A percentile compares a stretch with the other conserved stretches of the same genome.
phyloP scores from a whole-genome alignment of 2,797 vertebrate species.

The Pogonophryne albipinna region DNA sequence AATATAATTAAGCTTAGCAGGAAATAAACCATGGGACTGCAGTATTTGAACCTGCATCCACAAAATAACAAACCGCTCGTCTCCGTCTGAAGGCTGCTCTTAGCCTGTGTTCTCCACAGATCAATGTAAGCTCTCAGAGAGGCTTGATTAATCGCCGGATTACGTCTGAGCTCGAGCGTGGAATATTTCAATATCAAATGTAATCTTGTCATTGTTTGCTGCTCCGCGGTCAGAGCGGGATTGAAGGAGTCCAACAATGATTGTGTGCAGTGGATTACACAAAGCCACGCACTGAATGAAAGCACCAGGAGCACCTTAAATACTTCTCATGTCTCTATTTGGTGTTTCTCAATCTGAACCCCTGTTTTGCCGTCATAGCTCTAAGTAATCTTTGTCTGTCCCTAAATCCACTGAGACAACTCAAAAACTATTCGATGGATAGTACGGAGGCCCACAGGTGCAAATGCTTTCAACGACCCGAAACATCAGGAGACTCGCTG shows the following conservation, averaged over 20 bases:
- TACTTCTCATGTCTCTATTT: too few relatives aligned
- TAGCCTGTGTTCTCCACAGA: slow-evolving; percentile 65
- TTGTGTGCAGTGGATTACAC: slow-evolving; percentile 67
- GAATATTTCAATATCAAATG: slow-evolving; percentile 74
- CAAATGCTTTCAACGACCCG: too few relatives aligned
- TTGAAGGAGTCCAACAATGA: slow-evolving; percentile 48
- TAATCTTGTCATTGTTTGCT: slow-evolving; percentile 82
- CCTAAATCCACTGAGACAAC: too few relatives aligned
- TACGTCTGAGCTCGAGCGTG: slow-evolving; percentile 70
- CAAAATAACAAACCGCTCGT: slow-evolving; percentile 78
- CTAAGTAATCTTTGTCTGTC: too few relatives aligned
- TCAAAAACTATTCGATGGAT: too few relatives aligned
- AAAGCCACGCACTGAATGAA: slow-evolving; percentile 41
- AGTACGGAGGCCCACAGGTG: too few relatives aligned
- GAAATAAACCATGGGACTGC: slow-evolving; percentile 66
- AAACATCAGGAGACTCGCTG: too few relatives aligned
- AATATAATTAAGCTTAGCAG: slow-evolving; percentile 88
- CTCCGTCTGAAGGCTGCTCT: slow-evolving; percentile 4
- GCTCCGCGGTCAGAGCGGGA: slow-evolving; percentile 59
- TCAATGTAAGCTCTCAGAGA: slow-evolving; percentile 71
- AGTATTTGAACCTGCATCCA: slow-evolving; percentile 60
- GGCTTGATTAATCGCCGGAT: slow-evolving; percentile 84
- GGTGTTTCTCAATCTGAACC: too few relatives aligned
- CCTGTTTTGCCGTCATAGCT: too few relatives aligned
- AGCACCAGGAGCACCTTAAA: slow-evolving; percentile 1